Base-by-base conservation (phyloP, 2,888 invertebrate species). In the Patella depressa region DNA sequence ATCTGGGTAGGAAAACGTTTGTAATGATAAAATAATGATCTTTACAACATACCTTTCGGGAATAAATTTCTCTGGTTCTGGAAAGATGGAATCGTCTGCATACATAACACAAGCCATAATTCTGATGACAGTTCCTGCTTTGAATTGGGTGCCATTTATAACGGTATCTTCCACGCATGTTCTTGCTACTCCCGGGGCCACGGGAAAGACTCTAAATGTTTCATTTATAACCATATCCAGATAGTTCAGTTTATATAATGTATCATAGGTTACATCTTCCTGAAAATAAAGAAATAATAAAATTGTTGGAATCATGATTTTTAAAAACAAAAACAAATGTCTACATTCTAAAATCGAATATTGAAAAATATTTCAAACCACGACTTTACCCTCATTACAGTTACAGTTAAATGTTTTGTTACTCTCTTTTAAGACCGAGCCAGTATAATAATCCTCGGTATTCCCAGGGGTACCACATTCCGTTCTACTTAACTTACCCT, bases 131-230 rank as follows among this genome's bases (percentile, higher is more conserved):
- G 85, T 84, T 0, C 85, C 87, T 74, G 83, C 79, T 29, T 76
- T 76, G 69, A 88, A 83, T 9, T 79, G 80, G 12, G 85, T 73
- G 15, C 84, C 85, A 72, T 81, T 75, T 3, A 88, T 78, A 14
- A 72, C 79, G 76, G 86, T 86, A 73, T 83, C 84, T 53, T 84
- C 78, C 0, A 83, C 79, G 77, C 86, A 87, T 14, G 77, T 79
- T 15, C 88, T 76, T 5, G 85, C 81, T 12, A 87, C 78, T 85
- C 86, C 86, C 2, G 86, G 86, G 3, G 85, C 85, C 19, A 85
- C 81, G 0, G 86, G 85, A 57, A 83, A 83, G 2, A 83, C 53
- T 53, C 86, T 77, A 11, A 82, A 77, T 55, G 84, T 82, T 76
- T 86, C 86, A 9, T 80, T 74, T 29, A 85, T 81, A 0, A 85